Evolutionary conservation across 2,113 vertebrate genomes (phyloP).

Genomic region (Willisornis vidua): DNA sequence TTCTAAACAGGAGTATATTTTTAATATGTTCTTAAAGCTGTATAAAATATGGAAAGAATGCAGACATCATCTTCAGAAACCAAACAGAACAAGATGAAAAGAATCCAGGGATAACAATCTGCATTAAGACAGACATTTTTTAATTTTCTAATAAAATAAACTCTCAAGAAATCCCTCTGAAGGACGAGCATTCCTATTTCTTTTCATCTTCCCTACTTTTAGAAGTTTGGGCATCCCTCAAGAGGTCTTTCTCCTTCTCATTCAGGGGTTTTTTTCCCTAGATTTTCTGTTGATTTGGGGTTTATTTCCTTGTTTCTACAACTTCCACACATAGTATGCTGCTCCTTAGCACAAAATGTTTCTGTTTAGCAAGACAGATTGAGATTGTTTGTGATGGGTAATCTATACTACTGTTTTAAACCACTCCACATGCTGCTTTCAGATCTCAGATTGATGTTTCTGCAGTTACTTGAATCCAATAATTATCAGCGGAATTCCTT

Average conservation of each 20-base stretch:
- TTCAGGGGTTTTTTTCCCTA: background rate
- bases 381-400: background rate
- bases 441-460: background rate
- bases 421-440: background rate
- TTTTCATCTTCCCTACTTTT: background rate
- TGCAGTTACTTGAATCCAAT: background rate
- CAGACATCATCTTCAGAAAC: background rate
- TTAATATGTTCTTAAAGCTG: background rate
- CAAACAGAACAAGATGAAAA: background rate
- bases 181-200: background rate
- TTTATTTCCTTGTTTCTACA: background rate
- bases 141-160: background rate
- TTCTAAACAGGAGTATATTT: background rate
- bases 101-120: background rate
- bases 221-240: background rate
- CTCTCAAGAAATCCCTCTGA: background rate
- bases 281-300: rapidly evolving
- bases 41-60: background rate
- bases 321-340: background rate
- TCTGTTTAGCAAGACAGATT: background rate
- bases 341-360: background rate
- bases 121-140: background rate
- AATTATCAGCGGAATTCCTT: background rate
- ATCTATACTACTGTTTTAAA: background rate
- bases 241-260: background rate